Evolutionary conservation across 2,113 vertebrate species (phyloP).

Genomic region (Oncorhynchus tshawytscha): DNA sequence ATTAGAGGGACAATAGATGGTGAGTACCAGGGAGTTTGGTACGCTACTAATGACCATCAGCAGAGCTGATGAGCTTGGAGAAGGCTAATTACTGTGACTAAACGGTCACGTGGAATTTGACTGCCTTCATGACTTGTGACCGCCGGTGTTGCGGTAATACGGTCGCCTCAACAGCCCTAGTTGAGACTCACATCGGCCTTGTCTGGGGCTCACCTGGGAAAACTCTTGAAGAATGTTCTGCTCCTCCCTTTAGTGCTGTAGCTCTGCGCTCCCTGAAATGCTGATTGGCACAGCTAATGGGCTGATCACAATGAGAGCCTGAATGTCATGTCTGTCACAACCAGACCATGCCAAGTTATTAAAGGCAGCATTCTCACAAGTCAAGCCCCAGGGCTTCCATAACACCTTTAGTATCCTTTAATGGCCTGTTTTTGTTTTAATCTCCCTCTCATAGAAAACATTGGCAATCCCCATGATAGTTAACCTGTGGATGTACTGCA

Average conservation of each 20-base stretch:
- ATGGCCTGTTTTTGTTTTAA: neutral
- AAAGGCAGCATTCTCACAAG: constrained; percentile 69
- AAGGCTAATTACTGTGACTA: too few relatives aligned
- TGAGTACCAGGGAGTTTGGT: too few relatives aligned
- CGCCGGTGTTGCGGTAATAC: too few relatives aligned
- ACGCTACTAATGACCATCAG: too few relatives aligned
- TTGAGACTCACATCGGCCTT: constrained; percentile 16
- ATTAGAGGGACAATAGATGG: too few relatives aligned
- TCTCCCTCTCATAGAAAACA: neutral
- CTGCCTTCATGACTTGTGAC: too few relatives aligned
- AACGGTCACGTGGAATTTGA: too few relatives aligned
- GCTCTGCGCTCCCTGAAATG: constrained; percentile 30
- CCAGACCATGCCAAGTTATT: constrained; percentile 76
- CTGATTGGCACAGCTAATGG: constrained; percentile 77
- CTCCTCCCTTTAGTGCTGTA: constrained; percentile 8
- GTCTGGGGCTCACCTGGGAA: constrained; percentile 23
- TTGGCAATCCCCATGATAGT: too few relatives aligned
- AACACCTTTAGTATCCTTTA: neutral
- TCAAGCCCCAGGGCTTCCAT: constrained; percentile 20
- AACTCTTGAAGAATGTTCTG: constrained; percentile 22
- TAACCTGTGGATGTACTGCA: too few relatives aligned
- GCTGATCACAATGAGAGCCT: constrained; percentile 80
- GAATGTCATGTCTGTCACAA: constrained; percentile 77
- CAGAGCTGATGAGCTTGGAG: too few relatives aligned
- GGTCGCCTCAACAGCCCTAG: too few relatives aligned